phyloP scores from a whole-genome alignment of 2,888 invertebrate species.

The Alloscopus bannaensis region DNA sequence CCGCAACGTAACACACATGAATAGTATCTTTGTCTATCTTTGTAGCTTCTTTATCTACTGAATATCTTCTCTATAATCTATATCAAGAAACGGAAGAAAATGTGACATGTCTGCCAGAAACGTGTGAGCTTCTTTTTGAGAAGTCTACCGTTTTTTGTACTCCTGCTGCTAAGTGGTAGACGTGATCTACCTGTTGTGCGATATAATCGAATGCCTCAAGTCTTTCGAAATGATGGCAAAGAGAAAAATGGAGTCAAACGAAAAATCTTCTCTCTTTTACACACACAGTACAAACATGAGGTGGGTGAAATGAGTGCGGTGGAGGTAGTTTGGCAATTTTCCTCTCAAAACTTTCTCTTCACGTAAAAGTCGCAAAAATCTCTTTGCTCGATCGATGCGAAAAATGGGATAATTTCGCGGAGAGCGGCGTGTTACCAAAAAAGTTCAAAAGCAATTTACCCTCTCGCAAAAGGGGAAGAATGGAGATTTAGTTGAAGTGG shows the following conservation, averaged over 20 bases:
- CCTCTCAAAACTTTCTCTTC: conserved; percentile 16
- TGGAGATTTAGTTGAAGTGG: too few species aligned
- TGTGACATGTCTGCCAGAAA: conserved; percentile 19
- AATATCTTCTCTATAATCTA: conserved; percentile 22
- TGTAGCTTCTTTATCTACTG: background rate
- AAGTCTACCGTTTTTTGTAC: background rate
- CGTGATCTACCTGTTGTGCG: conserved; percentile 38
- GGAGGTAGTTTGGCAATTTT: background rate
- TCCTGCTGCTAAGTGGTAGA: conserved; percentile 26
- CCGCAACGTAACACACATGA: conserved; percentile 24
- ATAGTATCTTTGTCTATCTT: background rate
- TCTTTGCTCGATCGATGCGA: conserved; percentile 21
- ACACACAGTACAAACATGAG: too few species aligned
- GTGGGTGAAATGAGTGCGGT: too few species aligned
- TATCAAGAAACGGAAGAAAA: conserved; percentile 30
- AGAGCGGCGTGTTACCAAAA: conserved; percentile 30
- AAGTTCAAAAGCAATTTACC: conserved; percentile 34
- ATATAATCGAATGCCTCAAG: conserved; percentile 26
- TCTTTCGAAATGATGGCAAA: too few species aligned
- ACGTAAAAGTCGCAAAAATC: conserved; percentile 25
- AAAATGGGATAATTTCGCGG: conserved; percentile 29
- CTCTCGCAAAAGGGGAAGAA: background rate
- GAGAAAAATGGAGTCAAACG: background rate
- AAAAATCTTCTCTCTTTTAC: too few species aligned
- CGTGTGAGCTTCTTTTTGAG: background rate